These are phyloP conservation scores for Plectrocnemia conspersa DNA, from an alignment of 1,140 invertebrate genomes.

Conservation along the genomic window DNA sequence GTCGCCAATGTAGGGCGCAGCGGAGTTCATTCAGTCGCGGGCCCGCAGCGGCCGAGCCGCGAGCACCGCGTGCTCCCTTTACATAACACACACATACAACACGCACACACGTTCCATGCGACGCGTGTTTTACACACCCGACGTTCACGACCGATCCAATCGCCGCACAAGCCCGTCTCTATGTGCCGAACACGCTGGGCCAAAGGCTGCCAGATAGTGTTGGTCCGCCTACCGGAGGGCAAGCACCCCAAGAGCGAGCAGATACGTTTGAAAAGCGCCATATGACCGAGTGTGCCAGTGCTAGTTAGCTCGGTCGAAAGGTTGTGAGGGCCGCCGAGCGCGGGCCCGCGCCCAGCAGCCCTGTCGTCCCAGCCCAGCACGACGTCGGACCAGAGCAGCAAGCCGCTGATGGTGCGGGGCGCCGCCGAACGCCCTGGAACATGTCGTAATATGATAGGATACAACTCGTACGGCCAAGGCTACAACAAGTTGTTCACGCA, in stretches of 20 bases:
- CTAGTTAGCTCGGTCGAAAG: background rate
- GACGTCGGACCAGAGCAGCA: constrained; percentile 46
- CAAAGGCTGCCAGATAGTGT: constrained; percentile 23
- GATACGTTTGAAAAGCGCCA: constrained; percentile 20
- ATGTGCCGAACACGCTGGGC: constrained; percentile 20
- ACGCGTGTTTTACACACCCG: background rate
- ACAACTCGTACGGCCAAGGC: constrained; percentile 73
- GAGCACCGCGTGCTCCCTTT: background rate
- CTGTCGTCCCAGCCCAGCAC: constrained; percentile 35
- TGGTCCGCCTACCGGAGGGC: constrained; percentile 15
- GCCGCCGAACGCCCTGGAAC: constrained; percentile 41
- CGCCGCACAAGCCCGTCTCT: background rate
- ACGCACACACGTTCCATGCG: background rate
- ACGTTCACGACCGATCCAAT: background rate
- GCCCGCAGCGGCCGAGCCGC: background rate
- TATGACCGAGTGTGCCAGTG: constrained; percentile 11
- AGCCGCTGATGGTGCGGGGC: constrained; percentile 47
- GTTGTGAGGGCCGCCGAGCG: constrained; percentile 14
- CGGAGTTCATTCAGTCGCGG: background rate
- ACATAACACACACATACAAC: background rate
- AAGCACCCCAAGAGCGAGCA: constrained; percentile 29
- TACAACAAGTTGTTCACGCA: constrained; percentile 88
- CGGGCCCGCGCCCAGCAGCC: constrained; percentile 12
- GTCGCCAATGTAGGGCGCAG: background rate
- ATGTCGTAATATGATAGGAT: constrained; percentile 62